Conservation (phyloP, 2,888 invertebrate genomes). For the Cabera pusaria region DNA sequence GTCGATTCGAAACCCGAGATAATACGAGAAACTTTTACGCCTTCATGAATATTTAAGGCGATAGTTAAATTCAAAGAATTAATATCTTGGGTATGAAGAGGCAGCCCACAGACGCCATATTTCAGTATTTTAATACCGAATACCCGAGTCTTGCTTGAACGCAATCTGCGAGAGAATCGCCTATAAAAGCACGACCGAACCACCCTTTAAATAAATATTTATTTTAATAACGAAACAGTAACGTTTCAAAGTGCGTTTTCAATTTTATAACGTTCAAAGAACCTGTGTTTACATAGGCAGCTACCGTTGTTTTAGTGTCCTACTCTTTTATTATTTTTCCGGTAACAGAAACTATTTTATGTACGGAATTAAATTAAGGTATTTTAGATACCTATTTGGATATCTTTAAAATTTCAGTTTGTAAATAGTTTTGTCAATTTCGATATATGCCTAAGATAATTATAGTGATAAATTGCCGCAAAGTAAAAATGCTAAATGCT, state of each 20-base stretch:
- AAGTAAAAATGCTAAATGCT: too few relatives aligned
- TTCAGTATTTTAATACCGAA: conserved; percentile 41
- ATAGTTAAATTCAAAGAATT: conserved; percentile 28
- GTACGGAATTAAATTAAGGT: too few relatives aligned
- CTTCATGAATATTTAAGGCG: conserved; percentile 30
- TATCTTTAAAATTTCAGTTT: too few relatives aligned
- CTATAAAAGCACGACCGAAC: conserved; percentile 43
- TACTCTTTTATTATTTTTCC: conserved; percentile 2
- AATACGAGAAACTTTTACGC: conserved; percentile 15
- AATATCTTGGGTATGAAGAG: conserved; percentile 30
- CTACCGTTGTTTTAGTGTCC: conserved; percentile 5
- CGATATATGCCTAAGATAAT: too few relatives aligned
- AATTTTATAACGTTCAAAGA: conserved; percentile 25
- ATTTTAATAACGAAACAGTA: conserved; percentile 41
- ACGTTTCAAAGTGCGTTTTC: conserved; percentile 29
- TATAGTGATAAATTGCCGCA: too few relatives aligned
- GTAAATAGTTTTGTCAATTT: too few relatives aligned
- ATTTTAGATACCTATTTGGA: too few relatives aligned
- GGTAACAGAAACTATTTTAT: too few relatives aligned
- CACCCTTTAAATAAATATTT: conserved; percentile 45
- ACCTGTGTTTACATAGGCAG: conserved; percentile 10
- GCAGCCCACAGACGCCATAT: conserved; percentile 31
- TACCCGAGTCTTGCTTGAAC: conserved; percentile 34
- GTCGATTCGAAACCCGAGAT: background rate
- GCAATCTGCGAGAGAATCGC: conserved; percentile 38